Conservation (phyloP, 2,797 vertebrate species). For the Champsocephalus esox region DNA sequence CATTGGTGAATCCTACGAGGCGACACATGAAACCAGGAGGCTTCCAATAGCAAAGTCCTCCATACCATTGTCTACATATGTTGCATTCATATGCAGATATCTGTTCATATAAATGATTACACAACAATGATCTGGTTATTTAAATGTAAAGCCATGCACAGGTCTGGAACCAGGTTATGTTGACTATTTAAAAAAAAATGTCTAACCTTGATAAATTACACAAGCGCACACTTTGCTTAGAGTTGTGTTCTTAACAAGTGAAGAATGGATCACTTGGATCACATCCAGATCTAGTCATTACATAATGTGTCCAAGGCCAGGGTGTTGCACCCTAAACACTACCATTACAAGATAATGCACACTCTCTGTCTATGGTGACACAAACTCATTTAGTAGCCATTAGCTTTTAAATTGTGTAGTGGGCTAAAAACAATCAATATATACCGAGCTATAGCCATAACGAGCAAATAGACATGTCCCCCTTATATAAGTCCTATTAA, state of each 20-base stretch:
- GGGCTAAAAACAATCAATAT: background rate
- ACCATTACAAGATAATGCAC: background rate
- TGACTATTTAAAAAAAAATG: background rate
- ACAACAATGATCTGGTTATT: background rate
- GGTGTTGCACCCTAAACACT: background rate
- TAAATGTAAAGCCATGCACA: background rate
- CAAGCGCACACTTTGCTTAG: too few species aligned
- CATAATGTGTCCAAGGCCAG: background rate
- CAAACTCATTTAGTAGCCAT: background rate
- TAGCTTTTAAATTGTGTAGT: conserved; percentile 2
- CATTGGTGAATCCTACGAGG: too few species aligned
- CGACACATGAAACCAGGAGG: too few species aligned
- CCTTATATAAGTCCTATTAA: background rate
- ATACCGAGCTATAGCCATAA: background rate
- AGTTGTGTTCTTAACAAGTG: background rate
- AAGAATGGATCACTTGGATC: background rate
- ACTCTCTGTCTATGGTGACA: conserved; percentile 5
- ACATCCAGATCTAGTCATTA: background rate
- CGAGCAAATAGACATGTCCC: background rate
- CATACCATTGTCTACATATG: too few species aligned
- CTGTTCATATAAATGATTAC: too few species aligned
- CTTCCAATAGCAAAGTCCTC: too few species aligned
- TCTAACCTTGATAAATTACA: background rate
- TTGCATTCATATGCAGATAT: too few species aligned
- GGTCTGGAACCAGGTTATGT: background rate